A percentile compares a stretch with the other conserved stretches of the same genome.
Conservation (phyloP, 1,140 invertebrate species). For the Nebria ingens region DNA sequence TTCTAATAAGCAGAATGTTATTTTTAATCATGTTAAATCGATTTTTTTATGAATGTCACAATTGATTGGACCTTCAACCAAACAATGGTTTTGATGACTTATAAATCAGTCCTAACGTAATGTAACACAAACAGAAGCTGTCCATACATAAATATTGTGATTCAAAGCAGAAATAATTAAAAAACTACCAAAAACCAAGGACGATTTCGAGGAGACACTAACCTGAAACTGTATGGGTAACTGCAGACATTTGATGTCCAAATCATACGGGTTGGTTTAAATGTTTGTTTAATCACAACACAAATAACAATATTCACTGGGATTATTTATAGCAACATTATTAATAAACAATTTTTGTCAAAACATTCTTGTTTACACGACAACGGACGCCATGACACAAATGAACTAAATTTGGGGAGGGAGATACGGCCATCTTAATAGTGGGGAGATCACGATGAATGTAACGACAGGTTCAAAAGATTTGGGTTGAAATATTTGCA, state of each 20-base stretch:
- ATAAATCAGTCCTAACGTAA: too few species aligned
- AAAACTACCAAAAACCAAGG: not conserved
- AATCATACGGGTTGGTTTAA: slow-evolving; percentile 21
- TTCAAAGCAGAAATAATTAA: not conserved
- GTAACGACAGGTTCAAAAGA: too few species aligned
- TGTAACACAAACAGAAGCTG: not conserved
- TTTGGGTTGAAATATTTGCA: too few species aligned
- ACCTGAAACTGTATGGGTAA: slow-evolving; percentile 45
- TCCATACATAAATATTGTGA: not conserved
- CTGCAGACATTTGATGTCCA: slow-evolving; percentile 40
- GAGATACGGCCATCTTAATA: not conserved
- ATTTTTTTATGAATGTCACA: not conserved
- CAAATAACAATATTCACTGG: not conserved
- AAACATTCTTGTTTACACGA: slow-evolving; percentile 8
- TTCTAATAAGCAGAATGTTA: too few species aligned
- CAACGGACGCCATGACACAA: slow-evolving; percentile 5
- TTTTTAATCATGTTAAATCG: too few species aligned
- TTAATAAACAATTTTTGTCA: not conserved
- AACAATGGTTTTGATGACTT: not conserved
- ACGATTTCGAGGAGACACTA: slow-evolving; percentile 20
- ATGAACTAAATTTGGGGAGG: not conserved
- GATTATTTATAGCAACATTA: not conserved
- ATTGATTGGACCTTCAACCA: not conserved
- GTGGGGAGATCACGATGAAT: too few species aligned
- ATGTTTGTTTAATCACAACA: not conserved